phyloP scores from a whole-genome alignment of 2,888 invertebrate species.

The Eristalis pertinax region DNA sequence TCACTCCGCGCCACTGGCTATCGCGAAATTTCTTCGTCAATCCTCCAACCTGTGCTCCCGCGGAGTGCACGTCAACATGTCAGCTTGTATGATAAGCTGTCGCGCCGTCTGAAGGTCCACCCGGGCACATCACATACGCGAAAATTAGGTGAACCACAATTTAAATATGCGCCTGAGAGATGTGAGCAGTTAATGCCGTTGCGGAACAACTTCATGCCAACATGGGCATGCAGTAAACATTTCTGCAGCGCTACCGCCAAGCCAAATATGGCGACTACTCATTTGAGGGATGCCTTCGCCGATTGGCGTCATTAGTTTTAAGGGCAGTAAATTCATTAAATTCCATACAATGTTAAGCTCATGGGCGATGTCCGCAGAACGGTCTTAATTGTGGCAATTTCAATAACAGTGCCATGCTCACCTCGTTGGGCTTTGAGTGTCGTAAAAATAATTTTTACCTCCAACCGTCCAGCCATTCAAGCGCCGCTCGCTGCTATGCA shows the following conservation, averaged over 20 bases:
- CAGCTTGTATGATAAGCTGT: slow-evolving; percentile 55
- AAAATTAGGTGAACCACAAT: slow-evolving; percentile 69
- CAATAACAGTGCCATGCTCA: slow-evolving; percentile 52
- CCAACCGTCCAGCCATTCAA: slow-evolving; percentile 1
- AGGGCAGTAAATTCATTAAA: slow-evolving; percentile 70
- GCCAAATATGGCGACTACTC: slow-evolving; percentile 51
- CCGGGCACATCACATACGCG: neutral
- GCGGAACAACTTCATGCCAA: slow-evolving; percentile 27
- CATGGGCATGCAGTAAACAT: slow-evolving; percentile 38
- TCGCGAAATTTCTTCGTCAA: slow-evolving; percentile 40
- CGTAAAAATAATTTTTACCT: slow-evolving; percentile 60
- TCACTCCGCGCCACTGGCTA: slow-evolving; percentile 49
- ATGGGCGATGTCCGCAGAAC: slow-evolving; percentile 35
- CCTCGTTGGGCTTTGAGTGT: slow-evolving; percentile 41
- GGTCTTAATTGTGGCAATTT: slow-evolving; percentile 57
- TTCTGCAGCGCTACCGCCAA: slow-evolving; percentile 37
- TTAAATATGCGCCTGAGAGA: slow-evolving; percentile 50
- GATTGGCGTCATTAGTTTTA: slow-evolving; percentile 69
- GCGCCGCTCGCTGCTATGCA: neutral
- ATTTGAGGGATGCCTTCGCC: slow-evolving; percentile 55
- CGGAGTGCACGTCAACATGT: slow-evolving; percentile 53
- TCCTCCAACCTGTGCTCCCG: slow-evolving; percentile 14
- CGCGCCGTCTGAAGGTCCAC: neutral
- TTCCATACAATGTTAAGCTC: slow-evolving; percentile 67
- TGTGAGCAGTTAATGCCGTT: slow-evolving; percentile 19